Conservation (phyloP, 2,888 invertebrate species). For the Odontomyia ornata region DNA sequence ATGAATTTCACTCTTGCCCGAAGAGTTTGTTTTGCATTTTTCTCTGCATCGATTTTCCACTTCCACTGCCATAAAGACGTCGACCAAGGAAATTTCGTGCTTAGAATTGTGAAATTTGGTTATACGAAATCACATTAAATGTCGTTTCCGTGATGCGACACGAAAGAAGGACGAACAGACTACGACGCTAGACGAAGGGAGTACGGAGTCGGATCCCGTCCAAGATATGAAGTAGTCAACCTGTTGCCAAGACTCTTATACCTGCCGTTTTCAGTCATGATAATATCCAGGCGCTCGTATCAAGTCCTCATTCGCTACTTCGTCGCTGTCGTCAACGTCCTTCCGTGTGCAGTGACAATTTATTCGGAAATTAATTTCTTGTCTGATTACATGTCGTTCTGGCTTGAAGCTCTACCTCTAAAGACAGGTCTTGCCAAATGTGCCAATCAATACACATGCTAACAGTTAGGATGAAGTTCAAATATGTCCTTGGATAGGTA, state of each 20-base stretch:
- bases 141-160: background rate
- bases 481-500: too few relatives aligned
- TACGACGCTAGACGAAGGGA: background rate
- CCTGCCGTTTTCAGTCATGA: constrained; percentile 15
- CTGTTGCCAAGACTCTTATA: constrained; percentile 23
- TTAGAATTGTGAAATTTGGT: constrained; percentile 22
- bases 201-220: background rate
- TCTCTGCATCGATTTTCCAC: constrained; percentile 15
- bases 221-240: background rate
- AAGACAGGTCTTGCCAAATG: too few relatives aligned
- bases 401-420: background rate
- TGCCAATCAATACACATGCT: too few relatives aligned
- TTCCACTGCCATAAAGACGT: background rate
- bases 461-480: too few relatives aligned
- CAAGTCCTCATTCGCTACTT: background rate
- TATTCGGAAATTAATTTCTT: constrained; percentile 44
- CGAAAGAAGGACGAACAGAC: background rate
- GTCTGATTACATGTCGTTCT: constrained; percentile 36
- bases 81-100: constrained; percentile 11
- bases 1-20: background rate
- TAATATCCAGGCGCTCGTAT: constrained; percentile 12
- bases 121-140: background rate
- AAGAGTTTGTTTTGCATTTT: background rate
- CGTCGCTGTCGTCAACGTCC: constrained; percentile 4
- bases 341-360: constrained; percentile 34